Percentiles rank a stretch among this genome's conserved stretches.
Conservation (phyloP, 2,888 invertebrate species). For the Eugnorisma glareosa region DNA sequence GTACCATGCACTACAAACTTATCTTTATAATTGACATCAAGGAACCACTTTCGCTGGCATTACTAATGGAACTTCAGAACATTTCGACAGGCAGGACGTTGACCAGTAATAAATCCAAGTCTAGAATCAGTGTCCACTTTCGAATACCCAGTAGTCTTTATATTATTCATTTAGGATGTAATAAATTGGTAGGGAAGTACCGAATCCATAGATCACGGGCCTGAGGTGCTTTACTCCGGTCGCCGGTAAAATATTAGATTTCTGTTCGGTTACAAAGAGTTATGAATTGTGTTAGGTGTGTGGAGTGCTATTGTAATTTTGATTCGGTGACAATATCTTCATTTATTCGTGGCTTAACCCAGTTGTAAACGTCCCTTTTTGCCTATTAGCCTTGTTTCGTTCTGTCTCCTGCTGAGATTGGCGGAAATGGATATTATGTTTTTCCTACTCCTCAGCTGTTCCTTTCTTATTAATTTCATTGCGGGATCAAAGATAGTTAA, state of each 20-base stretch:
- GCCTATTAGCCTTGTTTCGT: background rate
- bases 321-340: background rate
- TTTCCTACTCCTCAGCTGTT: background rate
- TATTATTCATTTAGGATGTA: slow-evolving; percentile 74
- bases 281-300: slow-evolving; percentile 39
- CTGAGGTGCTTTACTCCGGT: slow-evolving; percentile 65
- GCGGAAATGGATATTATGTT: background rate
- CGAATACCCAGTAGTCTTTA: slow-evolving; percentile 74
- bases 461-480: background rate
- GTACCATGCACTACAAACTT: slow-evolving; percentile 32
- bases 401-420: background rate
- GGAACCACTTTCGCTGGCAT: slow-evolving; percentile 63
- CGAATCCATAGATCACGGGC: slow-evolving; percentile 75
- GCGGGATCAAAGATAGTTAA: background rate
- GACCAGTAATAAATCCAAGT: slow-evolving; percentile 59
- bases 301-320: slow-evolving; percentile 15
- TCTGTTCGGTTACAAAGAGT: slow-evolving; percentile 48
- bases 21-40: slow-evolving; percentile 61
- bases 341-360: background rate
- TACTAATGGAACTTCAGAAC: slow-evolving; percentile 61
- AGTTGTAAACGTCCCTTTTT: background rate
- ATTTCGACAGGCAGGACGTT: slow-evolving; percentile 57
- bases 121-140: slow-evolving; percentile 71
- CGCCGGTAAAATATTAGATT: slow-evolving; percentile 72
- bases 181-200: slow-evolving; percentile 76